Evolutionary conservation across 2,113 vertebrate species (phyloP), one percentile per base, ranked within the genome.

Genomic region (Etheostoma cragini): DNA sequence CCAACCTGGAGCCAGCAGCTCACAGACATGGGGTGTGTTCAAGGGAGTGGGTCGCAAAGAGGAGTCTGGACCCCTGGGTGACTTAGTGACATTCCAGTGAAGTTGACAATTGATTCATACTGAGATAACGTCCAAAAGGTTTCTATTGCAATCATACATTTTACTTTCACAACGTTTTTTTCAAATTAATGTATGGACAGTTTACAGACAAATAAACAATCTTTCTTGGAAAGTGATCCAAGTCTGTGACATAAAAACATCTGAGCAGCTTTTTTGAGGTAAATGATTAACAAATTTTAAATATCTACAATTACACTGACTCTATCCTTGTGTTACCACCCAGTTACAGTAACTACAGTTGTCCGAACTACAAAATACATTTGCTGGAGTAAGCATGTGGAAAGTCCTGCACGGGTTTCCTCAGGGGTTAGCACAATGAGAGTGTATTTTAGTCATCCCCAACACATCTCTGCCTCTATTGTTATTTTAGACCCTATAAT

Each of bases 281-380:
- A 75, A 73, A 50, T 1, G 21, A 66, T 88, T 47, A 90, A 88
- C 85, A 83, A 83, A 87, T 88, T 88, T 12, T 87, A 79, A 75
- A 53, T 13, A 53, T 70, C 71, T 1, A 54, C 50, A 54, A 65
- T 75, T 67, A 65, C 52, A 42, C 67, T 67, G 33, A 16, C 73
- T 72, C 38, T 15, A 4, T 50, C 24, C 70, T 70, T 4, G 0
- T 50, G 22, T 54, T 45, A 50, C 35, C 38, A n/a, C n/a, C 33
- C 53, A 66, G 60, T 68, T 81, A 45, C 33, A 69, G 52, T 6
- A 0, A 54, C 45, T 38, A 61, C 77, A 74, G 47, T 33, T 78
- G 66, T 24, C 21, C 0, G 0, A 8, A 53, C 61, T 11, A 52
- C 57, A 24, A 75, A 71, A 72, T 5, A 68, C 62, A 65, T 81